phyloP scores from a whole-genome alignment of 2,113 vertebrate species.

The Calyptommatus sinebrachiatus region DNA sequence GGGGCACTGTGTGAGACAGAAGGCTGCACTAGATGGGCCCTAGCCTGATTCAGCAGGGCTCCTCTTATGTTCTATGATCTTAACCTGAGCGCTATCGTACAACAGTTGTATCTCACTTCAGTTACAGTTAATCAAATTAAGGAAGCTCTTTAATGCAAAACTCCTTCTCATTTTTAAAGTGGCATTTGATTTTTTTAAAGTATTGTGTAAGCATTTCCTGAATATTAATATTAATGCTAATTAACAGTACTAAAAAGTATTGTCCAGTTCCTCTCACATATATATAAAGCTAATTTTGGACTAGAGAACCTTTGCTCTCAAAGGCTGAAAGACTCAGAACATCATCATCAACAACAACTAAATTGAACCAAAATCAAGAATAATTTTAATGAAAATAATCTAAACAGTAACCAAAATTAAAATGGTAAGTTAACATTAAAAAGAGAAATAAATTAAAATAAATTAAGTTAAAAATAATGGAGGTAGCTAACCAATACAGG shows the following conservation, averaged over 20 bases:
- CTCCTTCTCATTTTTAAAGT: no score
- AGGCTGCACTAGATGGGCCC: no score
- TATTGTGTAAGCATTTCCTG: background rate
- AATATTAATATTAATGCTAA: background rate
- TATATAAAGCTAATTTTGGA: background rate
- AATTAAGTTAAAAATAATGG: background rate
- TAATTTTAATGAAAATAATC: no score
- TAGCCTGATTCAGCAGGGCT: no score
- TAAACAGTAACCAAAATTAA: no score
- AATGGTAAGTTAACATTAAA: no score
- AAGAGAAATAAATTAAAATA: no score
- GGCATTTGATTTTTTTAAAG: background rate
- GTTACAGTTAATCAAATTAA: background rate
- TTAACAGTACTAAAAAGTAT: background rate
- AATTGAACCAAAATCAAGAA: no score
- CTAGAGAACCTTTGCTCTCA: background rate
- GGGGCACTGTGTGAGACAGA: no score
- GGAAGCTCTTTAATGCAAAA: background rate
- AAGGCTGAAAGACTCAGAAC: background rate
- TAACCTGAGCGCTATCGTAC: background rate
- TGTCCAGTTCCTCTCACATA: background rate
- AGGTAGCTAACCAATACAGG: background rate
- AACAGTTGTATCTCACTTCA: background rate
- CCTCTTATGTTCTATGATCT: no score
- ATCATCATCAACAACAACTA: background rate